A percentile compares a stretch with the other conserved stretches of the same genome.
Evolutionary conservation across 2,113 vertebrate species (phyloP).

Genomic region (Cavia porcellus): DNA sequence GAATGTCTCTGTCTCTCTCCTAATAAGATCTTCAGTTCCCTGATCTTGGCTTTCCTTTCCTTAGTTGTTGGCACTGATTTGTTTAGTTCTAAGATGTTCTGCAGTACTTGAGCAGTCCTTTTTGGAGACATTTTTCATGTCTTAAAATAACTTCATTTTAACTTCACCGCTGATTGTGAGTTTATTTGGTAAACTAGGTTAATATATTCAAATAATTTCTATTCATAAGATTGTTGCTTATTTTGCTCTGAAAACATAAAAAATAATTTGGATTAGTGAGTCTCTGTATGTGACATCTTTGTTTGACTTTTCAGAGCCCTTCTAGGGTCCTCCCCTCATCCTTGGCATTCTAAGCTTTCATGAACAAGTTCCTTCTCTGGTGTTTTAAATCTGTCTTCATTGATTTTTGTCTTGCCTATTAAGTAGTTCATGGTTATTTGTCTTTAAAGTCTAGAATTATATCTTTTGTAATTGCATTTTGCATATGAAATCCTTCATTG

Average conservation of each 20-base stretch:
- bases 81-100: not conserved
- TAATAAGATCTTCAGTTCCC: not conserved
- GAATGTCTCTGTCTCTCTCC: not conserved
- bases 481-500: not conserved
- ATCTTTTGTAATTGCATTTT: not conserved
- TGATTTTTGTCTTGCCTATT: not conserved
- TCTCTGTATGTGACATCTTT: no score
- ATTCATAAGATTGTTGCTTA: not conserved
- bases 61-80: not conserved
- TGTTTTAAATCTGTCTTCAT: not conserved
- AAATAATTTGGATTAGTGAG: no score
- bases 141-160: slow-evolving; percentile 1
- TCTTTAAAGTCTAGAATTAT: slow-evolving; percentile 17
- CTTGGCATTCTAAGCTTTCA: slow-evolving; percentile 21
- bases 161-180: not conserved
- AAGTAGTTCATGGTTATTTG: not conserved
- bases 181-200: not conserved
- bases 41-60: not conserved
- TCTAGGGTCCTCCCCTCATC: not conserved
- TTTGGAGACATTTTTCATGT: not conserved
- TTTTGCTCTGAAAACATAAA: no score
- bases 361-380: not conserved
- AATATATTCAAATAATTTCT: not conserved
- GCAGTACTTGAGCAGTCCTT: not conserved
- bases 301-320: no score